Evolutionary conservation across 1,140 invertebrate genomes (phyloP), one percentile per base, ranked within the genome.

Genomic region (Sinella curviseta): DNA sequence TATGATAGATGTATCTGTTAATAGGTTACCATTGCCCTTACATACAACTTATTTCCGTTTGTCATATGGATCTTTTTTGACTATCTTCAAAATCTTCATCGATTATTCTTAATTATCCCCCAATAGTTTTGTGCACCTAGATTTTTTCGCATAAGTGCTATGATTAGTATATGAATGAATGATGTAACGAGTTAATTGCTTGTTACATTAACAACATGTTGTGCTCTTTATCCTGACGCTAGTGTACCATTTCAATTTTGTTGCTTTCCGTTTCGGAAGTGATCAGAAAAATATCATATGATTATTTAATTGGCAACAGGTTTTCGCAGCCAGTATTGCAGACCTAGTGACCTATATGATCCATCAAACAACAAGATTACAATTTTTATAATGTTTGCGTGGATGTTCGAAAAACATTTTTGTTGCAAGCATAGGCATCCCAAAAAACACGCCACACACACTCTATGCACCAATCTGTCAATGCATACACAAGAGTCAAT

Each of bases 341-440:
- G 65, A 70, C 65, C 65, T 24, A 70, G 26, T 70, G n/a, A 70
- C 65, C 65, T 70, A 70, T 70, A 70, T 70, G 16, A 65, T 65
- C 57, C 57, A 65, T 65, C 57, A 65, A 16, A 48, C 39, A 48
- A 48, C 57, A 26, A 65, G 57, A 65, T 65, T n/a, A 65, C 26
- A 65, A n/a, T 65, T 26, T n/a, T 65, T 8, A 65, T 65, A 8
- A 8, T 65, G 8, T 65, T 65, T 26, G 16, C 57, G 24, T n/a
- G 24, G 57, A 8, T 65, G 24, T n/a, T 65, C 8, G 14, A n/a
- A 14, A n/a, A 26, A 8, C 8, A n/a, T 48, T n/a, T n/a, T n/a
- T 48, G 39, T 48, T 8, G 39, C 20, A 48, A 48, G 39, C n/a
- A n/a, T n/a, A n/a, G n/a, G n/a, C n/a, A n/a, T n/a, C n/a, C 39